phyloP scores from a whole-genome alignment of 2,113 vertebrate species.

The Corapipo altera region DNA sequence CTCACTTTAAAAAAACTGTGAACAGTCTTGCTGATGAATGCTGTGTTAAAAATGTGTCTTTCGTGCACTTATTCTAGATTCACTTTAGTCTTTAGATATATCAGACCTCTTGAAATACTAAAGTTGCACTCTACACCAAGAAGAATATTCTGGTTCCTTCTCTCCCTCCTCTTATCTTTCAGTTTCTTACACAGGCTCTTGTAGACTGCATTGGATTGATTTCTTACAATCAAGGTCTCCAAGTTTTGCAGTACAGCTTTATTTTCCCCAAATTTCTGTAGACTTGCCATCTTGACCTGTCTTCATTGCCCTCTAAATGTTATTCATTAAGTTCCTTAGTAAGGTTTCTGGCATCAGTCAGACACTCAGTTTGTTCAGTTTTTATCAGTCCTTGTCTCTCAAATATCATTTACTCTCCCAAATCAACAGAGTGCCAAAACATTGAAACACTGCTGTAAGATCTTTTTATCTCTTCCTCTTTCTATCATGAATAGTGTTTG shows the following conservation, averaged over 20 bases:
- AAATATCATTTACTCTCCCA: not conserved
- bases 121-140: not conserved
- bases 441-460: not conserved
- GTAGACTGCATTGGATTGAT: not conserved
- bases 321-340: not conserved
- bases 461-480: not conserved
- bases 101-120: not conserved
- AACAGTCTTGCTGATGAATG: not conserved
- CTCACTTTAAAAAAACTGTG: not conserved
- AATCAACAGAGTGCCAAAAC: not conserved
- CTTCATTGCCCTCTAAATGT: not conserved
- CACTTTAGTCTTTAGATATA: rapidly evolving
- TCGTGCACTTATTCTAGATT: not conserved
- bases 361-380: not conserved
- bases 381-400: not conserved
- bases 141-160: not conserved
- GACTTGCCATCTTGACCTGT: not conserved
- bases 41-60: not conserved
- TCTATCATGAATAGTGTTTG: not conserved
- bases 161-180: not conserved
- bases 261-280: not conserved
- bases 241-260: not conserved
- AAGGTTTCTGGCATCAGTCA: not conserved
- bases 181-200: not conserved
- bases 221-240: not conserved